Percentiles rank a stretch among this genome's conserved stretches.
Conservation (phyloP, 1,140 invertebrate species). For the Trypoxylus dichotomus region DNA sequence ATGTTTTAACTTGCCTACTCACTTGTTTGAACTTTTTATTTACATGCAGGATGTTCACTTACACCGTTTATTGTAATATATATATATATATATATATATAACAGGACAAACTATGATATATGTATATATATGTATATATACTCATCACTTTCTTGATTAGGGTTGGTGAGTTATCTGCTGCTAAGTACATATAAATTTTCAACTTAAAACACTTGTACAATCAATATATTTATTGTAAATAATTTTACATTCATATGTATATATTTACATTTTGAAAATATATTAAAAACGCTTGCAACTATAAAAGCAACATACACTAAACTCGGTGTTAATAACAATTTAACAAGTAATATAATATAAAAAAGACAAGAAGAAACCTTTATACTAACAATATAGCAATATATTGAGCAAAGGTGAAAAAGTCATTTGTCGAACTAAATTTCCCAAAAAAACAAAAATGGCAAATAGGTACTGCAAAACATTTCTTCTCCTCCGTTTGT, state of each 20-base stretch:
- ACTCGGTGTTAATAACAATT: slow-evolving; percentile 36
- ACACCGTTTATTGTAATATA: too few species aligned
- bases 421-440: slow-evolving; percentile 29
- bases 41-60: too few species aligned
- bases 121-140: too few species aligned
- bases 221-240: slow-evolving; percentile 48
- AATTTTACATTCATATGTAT: slow-evolving; percentile 48
- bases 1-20: too few species aligned
- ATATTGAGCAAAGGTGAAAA: slow-evolving; percentile 52
- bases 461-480: slow-evolving; percentile 45
- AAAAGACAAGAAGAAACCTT: slow-evolving; percentile 45
- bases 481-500: slow-evolving; percentile 37
- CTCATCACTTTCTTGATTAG: too few species aligned
- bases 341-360: slow-evolving; percentile 35
- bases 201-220: slow-evolving; percentile 8
- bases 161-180: too few species aligned
- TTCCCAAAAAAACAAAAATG: slow-evolving; percentile 34
- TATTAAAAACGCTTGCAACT: slow-evolving; percentile 49
- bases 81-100: too few species aligned
- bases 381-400: slow-evolving; percentile 48
- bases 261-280: slow-evolving; percentile 51
- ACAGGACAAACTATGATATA: too few species aligned
- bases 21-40: too few species aligned
- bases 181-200: too few species aligned
- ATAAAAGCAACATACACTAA: slow-evolving; percentile 39